phyloP scores from a whole-genome alignment of 2,113 vertebrate genomes.

The Urocynchramus pylzowi region DNA sequence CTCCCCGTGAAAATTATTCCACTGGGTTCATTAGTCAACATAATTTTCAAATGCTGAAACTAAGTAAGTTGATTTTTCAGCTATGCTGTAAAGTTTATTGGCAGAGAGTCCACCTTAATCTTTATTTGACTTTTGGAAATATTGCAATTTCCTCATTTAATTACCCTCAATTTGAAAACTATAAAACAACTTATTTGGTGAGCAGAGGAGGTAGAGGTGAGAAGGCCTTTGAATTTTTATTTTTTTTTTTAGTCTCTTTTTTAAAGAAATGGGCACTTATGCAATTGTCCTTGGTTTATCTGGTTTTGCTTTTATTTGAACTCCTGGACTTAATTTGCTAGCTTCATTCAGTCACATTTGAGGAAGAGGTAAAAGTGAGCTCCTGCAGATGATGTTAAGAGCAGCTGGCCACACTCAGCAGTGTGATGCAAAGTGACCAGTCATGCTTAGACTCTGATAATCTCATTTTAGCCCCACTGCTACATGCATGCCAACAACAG shows the following conservation, averaged over 20 bases:
- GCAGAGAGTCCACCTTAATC: not conserved
- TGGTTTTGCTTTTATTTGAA: not conserved
- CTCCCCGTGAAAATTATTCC: not conserved
- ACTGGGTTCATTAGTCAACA: not conserved
- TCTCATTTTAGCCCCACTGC: not conserved
- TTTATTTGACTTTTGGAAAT: not conserved
- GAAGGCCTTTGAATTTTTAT: not conserved
- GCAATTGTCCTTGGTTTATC: not conserved
- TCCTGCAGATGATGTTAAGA: not conserved
- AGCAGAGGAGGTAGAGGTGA: not conserved
- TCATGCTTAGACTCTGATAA: not conserved
- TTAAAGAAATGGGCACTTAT: not conserved
- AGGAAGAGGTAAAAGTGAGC: not conserved
- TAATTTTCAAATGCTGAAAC: not conserved
- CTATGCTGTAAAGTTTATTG: not conserved
- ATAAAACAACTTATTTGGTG: not conserved
- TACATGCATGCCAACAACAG: not conserved
- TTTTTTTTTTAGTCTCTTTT: not conserved
- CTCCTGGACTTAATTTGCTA: not conserved
- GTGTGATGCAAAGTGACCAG: too few relatives aligned
- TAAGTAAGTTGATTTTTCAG: not conserved
- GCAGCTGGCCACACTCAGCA: not conserved
- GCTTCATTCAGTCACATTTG: not conserved
- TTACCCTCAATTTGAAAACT: not conserved
- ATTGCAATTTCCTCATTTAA: not conserved